phyloP scores from a whole-genome alignment of 2,888 invertebrate genomes.

The Lithophane ornitopus region DNA sequence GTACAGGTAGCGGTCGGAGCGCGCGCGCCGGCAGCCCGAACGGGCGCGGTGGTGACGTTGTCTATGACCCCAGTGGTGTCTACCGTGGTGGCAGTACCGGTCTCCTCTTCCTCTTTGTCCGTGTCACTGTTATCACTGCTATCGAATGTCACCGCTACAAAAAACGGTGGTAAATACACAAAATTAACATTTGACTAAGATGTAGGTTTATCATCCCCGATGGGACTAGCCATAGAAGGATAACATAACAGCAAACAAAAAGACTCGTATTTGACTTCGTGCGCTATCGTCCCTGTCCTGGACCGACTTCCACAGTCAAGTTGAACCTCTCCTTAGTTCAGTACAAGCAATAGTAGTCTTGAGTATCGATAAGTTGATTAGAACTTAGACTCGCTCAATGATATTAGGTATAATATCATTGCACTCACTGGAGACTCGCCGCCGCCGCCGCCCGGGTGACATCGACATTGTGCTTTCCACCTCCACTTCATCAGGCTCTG shows the following conservation, averaged over 20 bases:
- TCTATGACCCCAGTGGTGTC: conserved; percentile 18
- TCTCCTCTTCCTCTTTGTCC: conserved; percentile 72
- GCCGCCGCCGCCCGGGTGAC: conserved; percentile 63
- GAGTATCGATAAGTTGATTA: neutral
- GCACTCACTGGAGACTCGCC: conserved; percentile 78
- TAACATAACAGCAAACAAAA: neutral
- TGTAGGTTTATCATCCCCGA: neutral
- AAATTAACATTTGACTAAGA: neutral
- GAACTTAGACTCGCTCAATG: conserved; percentile 41
- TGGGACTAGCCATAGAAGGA: neutral
- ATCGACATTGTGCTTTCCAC: conserved; percentile 53
- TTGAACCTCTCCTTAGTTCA: neutral
- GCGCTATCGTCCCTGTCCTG: neutral
- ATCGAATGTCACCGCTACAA: conserved; percentile 83
- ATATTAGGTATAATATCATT: too few species aligned
- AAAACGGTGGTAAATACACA: neutral
- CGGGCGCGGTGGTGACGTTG: too few species aligned
- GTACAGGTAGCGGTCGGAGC: too few species aligned
- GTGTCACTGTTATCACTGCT: conserved; percentile 85
- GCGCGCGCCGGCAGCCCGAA: too few species aligned
- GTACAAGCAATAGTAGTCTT: too few species aligned
- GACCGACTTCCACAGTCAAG: neutral
- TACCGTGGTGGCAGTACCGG: conserved; percentile 43
- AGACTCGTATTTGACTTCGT: neutral
- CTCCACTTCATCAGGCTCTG: conserved; percentile 58